Evolutionary conservation across 2,113 vertebrate genomes (phyloP).

Genomic region (Reinhardtius hippoglossoides): DNA sequence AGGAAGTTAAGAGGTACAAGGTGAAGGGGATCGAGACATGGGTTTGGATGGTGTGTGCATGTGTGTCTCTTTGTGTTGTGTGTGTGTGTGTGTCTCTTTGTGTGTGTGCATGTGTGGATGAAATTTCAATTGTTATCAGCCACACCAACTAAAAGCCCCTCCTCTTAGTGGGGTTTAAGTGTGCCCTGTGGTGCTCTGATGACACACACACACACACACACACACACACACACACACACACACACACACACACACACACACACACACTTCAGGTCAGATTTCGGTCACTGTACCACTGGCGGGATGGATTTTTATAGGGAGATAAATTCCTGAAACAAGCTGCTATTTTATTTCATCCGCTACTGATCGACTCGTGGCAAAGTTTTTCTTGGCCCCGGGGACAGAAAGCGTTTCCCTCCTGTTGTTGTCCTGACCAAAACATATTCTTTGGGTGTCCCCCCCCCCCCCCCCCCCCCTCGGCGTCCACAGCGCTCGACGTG

Average conservation of each 20-base stretch:
- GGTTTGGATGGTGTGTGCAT: not conserved
- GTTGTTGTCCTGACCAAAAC: not conserved
- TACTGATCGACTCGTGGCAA: not conserved
- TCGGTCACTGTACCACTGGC: slow-evolving; percentile 45
- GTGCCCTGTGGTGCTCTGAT: slow-evolving; percentile 51
- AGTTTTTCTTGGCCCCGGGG: not conserved
- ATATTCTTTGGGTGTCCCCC: not conserved
- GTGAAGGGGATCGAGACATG: slow-evolving; percentile 43
- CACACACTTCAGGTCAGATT: slow-evolving; percentile 34
- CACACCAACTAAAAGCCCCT: slow-evolving; percentile 23
- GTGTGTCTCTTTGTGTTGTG: slow-evolving; percentile 13
- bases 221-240: too few species aligned
- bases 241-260: too few species aligned
- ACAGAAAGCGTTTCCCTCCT: not conserved
- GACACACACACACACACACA: slow-evolving; percentile 16
- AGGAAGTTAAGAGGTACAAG: slow-evolving; percentile 69
- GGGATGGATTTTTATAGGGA: slow-evolving; percentile 10
- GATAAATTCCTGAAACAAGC: not conserved
- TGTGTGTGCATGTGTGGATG: slow-evolving; percentile 15
- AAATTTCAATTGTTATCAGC: slow-evolving; percentile 49
- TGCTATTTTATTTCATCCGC: not conserved
- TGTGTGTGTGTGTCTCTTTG: slow-evolving; percentile 17
- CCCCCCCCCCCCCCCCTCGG: not conserved
- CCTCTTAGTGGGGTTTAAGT: slow-evolving; percentile 46
- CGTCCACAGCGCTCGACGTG: slow-evolving; percentile 9